phyloP scores from a whole-genome alignment of 2,888 invertebrate genomes.

The Parnassius smintheus region DNA sequence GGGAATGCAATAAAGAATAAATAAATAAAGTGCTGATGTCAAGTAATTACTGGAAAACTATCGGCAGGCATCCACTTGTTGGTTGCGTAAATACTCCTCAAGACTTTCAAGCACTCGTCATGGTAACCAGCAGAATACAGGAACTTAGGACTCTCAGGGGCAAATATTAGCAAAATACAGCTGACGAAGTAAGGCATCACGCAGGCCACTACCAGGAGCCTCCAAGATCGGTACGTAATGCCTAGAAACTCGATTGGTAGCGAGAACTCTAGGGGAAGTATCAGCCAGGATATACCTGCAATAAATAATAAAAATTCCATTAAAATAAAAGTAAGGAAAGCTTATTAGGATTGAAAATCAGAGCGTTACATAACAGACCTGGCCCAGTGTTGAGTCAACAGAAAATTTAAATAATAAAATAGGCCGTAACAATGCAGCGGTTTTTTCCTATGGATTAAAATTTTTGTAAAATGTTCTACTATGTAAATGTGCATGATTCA shows the following conservation, averaged over 20 bases:
- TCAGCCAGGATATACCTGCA: conserved; percentile 84
- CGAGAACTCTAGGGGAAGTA: conserved; percentile 82
- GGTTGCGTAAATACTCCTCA: conserved; percentile 59
- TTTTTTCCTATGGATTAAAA: too few relatives aligned
- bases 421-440: too few relatives aligned
- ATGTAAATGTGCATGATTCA: too few relatives aligned
- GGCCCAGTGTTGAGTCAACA: too few relatives aligned
- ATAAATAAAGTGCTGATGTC: neutral
- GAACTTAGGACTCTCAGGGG: conserved; percentile 92
- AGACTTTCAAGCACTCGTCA: conserved; percentile 78
- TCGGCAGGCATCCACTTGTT: conserved; percentile 54
- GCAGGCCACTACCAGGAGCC: conserved; percentile 85
- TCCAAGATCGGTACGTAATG: conserved; percentile 86
- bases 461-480: too few relatives aligned
- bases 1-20: too few relatives aligned
- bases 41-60: conserved; percentile 55
- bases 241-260: conserved; percentile 67
- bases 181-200: conserved; percentile 84
- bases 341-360: too few relatives aligned
- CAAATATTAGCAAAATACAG: conserved; percentile 76
- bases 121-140: conserved; percentile 82
- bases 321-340: too few relatives aligned
- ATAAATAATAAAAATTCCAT: neutral
- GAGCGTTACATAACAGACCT: too few relatives aligned
- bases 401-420: too few relatives aligned